Conservation (phyloP, 2,888 invertebrate genomes). For the Ennomos erosarius region DNA sequence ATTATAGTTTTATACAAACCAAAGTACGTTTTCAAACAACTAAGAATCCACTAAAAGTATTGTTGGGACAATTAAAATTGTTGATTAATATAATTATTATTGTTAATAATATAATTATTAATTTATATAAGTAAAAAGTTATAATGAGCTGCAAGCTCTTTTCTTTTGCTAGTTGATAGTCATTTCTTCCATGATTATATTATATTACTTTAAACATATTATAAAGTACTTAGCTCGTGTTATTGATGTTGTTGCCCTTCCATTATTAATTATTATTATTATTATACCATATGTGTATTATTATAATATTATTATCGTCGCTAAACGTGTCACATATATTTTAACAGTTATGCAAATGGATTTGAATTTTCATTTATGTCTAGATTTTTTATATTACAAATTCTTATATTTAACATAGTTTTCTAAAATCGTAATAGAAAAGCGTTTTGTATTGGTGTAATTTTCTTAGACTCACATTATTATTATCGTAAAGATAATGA, state of each 20-base stretch:
- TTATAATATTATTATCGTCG: constrained; percentile 19
- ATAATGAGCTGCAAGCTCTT: constrained; percentile 52
- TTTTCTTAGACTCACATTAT: constrained; percentile 14
- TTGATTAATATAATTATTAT: no score
- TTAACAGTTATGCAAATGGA: neutral
- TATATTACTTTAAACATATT: constrained; percentile 48
- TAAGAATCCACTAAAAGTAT: no score
- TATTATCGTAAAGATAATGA: constrained; percentile 18
- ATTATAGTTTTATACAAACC: neutral
- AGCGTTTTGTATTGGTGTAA: constrained; percentile 8
- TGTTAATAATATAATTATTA: no score
- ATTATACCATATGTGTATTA: constrained; percentile 24
- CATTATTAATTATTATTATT: constrained; percentile 37
- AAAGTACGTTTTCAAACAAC: no score
- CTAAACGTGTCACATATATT: constrained; percentile 6
- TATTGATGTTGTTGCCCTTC: constrained; percentile 55
- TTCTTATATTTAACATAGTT: neutral
- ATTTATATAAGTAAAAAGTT: constrained; percentile 21
- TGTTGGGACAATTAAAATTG: no score
- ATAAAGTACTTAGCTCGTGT: constrained; percentile 42
- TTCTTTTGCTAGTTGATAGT: constrained; percentile 41
- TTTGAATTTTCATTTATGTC: constrained; percentile 10
- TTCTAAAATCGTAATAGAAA: constrained; percentile 12
- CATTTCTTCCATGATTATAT: constrained; percentile 44
- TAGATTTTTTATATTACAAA: neutral